phyloP scores from a whole-genome alignment of 2,113 vertebrate genomes.

The Propithecus coquereli region DNA sequence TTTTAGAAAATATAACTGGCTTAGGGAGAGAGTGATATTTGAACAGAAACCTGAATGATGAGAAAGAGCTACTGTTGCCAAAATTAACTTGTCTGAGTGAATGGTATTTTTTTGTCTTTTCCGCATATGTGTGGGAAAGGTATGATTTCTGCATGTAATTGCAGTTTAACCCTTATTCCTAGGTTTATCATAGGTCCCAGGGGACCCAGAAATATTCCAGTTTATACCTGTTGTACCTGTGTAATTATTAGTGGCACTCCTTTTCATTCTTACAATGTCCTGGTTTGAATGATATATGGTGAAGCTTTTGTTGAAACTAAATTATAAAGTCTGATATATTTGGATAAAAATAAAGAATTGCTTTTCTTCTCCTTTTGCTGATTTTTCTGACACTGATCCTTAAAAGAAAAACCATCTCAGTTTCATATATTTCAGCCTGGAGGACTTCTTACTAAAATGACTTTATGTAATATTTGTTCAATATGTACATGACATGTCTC shows the following conservation, averaged over 20 bases:
- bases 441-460: constrained; percentile 10
- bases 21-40: neutral
- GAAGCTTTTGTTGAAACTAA: constrained; percentile 70
- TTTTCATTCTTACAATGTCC: constrained; percentile 45
- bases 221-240: constrained; percentile 50
- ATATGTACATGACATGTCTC: neutral
- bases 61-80: constrained; percentile 17
- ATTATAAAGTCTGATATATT: constrained; percentile 73
- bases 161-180: constrained; percentile 46
- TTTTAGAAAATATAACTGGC: neutral
- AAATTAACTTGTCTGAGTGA: constrained; percentile 30
- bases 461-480: constrained; percentile 28
- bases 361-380: constrained; percentile 62
- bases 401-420: constrained; percentile 31
- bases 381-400: constrained; percentile 8
- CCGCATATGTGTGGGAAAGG: constrained; percentile 43
- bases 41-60: neutral
- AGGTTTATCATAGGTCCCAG: neutral
- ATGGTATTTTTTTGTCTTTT: constrained; percentile 48
- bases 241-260: constrained; percentile 35
- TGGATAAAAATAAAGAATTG: constrained; percentile 77
- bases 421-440: neutral
- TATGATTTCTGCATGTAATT: constrained; percentile 67
- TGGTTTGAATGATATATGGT: constrained; percentile 68
- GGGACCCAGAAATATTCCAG: constrained; percentile 10